Conservation (phyloP, 2,113 vertebrate species). For the Barnardius zonarius region DNA sequence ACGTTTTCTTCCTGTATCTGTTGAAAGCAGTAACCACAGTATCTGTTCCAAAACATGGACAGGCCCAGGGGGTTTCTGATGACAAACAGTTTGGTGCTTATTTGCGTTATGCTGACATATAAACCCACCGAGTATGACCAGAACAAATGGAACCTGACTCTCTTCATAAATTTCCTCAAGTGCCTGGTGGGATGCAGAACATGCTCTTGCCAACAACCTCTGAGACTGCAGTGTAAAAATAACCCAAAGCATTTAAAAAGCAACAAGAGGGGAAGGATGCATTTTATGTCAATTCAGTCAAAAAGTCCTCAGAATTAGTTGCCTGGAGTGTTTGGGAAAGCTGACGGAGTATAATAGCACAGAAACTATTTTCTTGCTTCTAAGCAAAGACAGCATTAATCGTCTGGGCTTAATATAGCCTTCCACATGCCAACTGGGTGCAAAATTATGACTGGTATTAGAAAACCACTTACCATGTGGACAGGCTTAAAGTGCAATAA, state of each 20-base stretch:
- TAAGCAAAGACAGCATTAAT: constrained; percentile 62
- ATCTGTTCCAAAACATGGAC: neutral
- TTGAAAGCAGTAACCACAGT: neutral
- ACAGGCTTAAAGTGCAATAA: constrained; percentile 53
- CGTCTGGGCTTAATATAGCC: constrained; percentile 63
- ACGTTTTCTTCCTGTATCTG: neutral
- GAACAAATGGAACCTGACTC: constrained; percentile 4
- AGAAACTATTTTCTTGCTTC: constrained; percentile 60
- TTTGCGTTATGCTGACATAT: neutral
- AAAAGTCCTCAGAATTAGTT: constrained; percentile 60
- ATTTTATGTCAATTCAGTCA: constrained; percentile 60
- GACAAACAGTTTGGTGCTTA: neutral
- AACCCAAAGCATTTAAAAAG: constrained; percentile 40
- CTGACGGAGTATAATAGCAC: constrained; percentile 51
- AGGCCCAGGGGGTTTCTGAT: neutral
- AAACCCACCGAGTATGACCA: neutral
- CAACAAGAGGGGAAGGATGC: constrained; percentile 49
- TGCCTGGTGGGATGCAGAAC: neutral
- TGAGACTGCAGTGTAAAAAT: constrained; percentile 37
- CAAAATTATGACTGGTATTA: constrained; percentile 65
- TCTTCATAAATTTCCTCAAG: constrained; percentile 31
- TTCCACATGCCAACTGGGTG: constrained; percentile 62
- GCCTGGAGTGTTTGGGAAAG: constrained; percentile 64
- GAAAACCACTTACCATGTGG: constrained; percentile 56
- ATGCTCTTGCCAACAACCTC: constrained; percentile 31